Evolutionary conservation across 2,888 invertebrate species (phyloP), one percentile per base, ranked within the genome.

Genomic region (Coleophora flavipennella): DNA sequence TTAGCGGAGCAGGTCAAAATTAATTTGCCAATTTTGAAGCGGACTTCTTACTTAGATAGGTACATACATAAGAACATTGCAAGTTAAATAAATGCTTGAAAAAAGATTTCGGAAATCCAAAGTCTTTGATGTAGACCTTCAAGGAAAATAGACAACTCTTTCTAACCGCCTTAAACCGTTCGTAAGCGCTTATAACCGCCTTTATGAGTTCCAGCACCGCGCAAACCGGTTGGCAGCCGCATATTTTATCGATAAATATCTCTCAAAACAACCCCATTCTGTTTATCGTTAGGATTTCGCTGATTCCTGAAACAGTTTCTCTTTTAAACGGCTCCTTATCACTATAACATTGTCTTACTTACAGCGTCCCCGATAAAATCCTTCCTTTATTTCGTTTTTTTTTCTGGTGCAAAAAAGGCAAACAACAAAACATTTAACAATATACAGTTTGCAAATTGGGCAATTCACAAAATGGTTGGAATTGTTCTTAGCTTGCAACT

Each of bases 231-330:
- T 68, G 62, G 63, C 58, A 61, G 62, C 54, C 53, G 76, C 71
- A 79, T 79, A 77, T 74, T 76, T 76, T 70, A 71, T 62, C 67
- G 70, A 79, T 78, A 78, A 79, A 79, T 74, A 78, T 78, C 75
- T 73, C 59, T 59, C 60, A 68, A 72, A 72, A 70, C 71, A 55
- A 73, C 69, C 68, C 65, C 65, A 66, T 73, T 72, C 68, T 73
- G 74, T 79, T 79, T 80, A 76, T 79, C 67, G 69, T 73, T 65
- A 56, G 67, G 65, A 71, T 77, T 73, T 59, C 59, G 76, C 80
- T 77, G 80, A 79, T 80, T 77, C 68, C 62, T 62, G 69, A 67
- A 71, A 73, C 70, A 61, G 70, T 74, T 72, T 73, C 58, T 64
- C 67, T 67, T 75, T 76, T 66, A 68, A 75, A 69, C 62, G 65